Base-by-base conservation (phyloP, 2,888 invertebrate genomes). In the Gastrophysa polygoni region DNA sequence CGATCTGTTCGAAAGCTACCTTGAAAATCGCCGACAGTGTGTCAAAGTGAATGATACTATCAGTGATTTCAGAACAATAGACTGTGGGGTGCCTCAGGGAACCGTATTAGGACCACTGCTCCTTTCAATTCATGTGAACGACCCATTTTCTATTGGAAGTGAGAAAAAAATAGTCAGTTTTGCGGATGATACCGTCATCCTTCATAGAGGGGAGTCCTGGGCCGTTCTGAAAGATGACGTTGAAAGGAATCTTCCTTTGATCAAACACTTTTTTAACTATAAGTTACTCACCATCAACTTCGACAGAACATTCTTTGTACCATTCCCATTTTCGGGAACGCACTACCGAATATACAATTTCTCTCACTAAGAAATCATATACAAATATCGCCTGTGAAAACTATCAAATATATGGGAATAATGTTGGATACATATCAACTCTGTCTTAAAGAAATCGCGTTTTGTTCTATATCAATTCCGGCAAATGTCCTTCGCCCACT, bases 301-400 rank as follows among this genome's bases (percentile, higher is more conserved):
- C 18, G 48, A 48, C 8, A 21, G n/a, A 48, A 48, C 48, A 21
- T 48, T 48, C 48, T 48, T 20, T n/a, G 6, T 48, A 11, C 21
- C 21, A n/a, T 48, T 48, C 48, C 20, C 21, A 32, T 10, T 32
- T 32, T 32, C 8, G 32, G 11, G 11, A 32, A 32, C 32, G 11
- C 32, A 32, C 32, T 32, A 32, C 32, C 6, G 8, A 32, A 5
- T 11, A 10, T 32, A 5, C 32, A 32, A 32, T 32, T 10, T 11
- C 32, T 32, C 11, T 32, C 32, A 32, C 11, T 32, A 32, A 32
- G 8, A 5, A 8, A 32, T 11, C 6, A 5, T 32, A 32, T 32
- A 32, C 6, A 8, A 32, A 32, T 32, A 32, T 32, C 32, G 32
- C 32, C 32, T 10, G 32, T 32, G 11, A 32, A 32, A 32, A 32